These are phyloP conservation scores for Gari tellinella DNA, from an alignment of 2,888 invertebrate species.

Conservation along the genomic window DNA sequence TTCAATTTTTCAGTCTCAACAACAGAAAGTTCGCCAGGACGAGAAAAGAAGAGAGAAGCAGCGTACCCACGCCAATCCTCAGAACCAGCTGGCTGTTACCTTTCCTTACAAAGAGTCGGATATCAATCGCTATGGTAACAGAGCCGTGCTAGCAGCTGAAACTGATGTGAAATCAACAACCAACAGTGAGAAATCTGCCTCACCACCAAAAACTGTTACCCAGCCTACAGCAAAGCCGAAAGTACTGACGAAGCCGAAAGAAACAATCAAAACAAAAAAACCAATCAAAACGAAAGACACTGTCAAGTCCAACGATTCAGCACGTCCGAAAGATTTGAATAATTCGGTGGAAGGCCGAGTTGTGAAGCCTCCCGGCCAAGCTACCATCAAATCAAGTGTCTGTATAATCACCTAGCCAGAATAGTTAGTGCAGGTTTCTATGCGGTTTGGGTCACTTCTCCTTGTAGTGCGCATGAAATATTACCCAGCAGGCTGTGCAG, in stretches of 20 bases:
- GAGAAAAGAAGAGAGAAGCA: constrained; percentile 40
- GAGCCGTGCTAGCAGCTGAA: constrained; percentile 61
- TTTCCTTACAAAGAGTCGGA: constrained; percentile 31
- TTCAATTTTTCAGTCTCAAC: constrained; percentile 68
- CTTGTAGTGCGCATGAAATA: background rate
- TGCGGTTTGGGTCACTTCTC: background rate
- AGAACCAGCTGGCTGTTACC: too few relatives aligned
- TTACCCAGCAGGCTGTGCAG: too few relatives aligned
- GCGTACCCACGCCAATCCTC: too few relatives aligned
- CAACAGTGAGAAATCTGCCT: background rate
- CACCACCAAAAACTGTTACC: background rate
- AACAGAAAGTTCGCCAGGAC: constrained; percentile 66
- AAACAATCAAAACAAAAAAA: too few relatives aligned
- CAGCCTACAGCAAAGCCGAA: background rate
- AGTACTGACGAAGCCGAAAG: background rate
- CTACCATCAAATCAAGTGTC: constrained; percentile 52
- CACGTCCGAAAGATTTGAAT: background rate
- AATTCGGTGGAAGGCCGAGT: background rate
- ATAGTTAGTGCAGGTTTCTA: background rate
- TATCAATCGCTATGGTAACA: constrained; percentile 73
- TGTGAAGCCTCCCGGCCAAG: constrained; percentile 1
- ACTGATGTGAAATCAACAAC: background rate
- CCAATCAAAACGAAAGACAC: too few relatives aligned
- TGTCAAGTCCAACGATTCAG: background rate
- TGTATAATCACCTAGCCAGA: constrained; percentile 42